These are phyloP conservation scores for Lysandra coridon DNA, from an alignment of 2,888 invertebrate genomes.

Conservation along the genomic window DNA sequence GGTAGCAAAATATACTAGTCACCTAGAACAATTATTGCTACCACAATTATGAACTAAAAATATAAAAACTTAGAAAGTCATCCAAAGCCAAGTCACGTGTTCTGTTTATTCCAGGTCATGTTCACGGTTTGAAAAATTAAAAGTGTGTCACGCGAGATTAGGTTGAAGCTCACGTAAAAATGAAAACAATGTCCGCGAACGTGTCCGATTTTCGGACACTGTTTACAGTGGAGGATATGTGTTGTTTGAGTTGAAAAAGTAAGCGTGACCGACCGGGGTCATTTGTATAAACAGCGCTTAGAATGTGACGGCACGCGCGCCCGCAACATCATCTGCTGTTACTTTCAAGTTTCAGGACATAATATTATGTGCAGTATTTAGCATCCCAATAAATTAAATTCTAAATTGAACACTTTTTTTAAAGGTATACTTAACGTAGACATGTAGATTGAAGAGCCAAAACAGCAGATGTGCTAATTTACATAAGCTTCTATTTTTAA, in stretches of 20 bases:
- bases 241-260: conserved; percentile 69
- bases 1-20: too few relatives aligned
- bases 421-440: not conserved
- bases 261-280: conserved; percentile 58
- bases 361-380: not conserved
- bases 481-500: too few relatives aligned
- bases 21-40: not conserved
- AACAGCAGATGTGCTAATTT: not conserved
- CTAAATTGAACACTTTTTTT: not conserved
- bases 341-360: not conserved
- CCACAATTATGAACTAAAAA: not conserved
- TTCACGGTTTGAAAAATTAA: not conserved
- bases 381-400: conserved; percentile 2
- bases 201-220: conserved; percentile 43
- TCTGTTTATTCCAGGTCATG: not conserved
- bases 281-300: conserved; percentile 79
- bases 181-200: conserved; percentile 32
- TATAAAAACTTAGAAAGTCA: not conserved
- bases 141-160: conserved; percentile 13
- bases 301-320: conserved; percentile 77
- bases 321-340: conserved; percentile 52
- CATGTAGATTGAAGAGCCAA: not conserved
- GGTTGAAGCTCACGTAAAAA: conserved; percentile 34
- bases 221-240: conserved; percentile 59
- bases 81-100: not conserved